Conservation (phyloP, 2,888 invertebrate genomes). For the Bibio marci region DNA sequence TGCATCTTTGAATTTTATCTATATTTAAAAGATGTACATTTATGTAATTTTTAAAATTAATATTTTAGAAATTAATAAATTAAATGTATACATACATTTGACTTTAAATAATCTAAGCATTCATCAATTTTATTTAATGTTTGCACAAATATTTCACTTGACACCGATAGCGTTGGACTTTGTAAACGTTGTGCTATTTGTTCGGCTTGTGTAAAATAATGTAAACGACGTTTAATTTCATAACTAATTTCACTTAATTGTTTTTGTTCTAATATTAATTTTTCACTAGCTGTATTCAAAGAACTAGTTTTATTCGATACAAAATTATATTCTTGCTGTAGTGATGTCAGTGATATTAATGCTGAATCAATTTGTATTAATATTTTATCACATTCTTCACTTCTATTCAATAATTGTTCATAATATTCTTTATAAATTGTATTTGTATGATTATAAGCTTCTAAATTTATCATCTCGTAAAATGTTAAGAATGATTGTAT, state of each 20-base stretch:
- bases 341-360: slow-evolving; percentile 48
- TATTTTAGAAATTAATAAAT: too few relatives aligned
- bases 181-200: slow-evolving; percentile 60
- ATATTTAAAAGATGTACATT: too few relatives aligned
- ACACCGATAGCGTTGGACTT: slow-evolving; percentile 63
- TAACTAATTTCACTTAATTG: slow-evolving; percentile 64
- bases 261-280: slow-evolving; percentile 75
- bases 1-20: slow-evolving; percentile 76
- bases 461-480: slow-evolving; percentile 55
- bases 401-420: slow-evolving; percentile 47
- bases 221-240: slow-evolving; percentile 60
- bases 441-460: slow-evolving; percentile 51
- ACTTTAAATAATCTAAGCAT: slow-evolving; percentile 67
- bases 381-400: slow-evolving; percentile 49
- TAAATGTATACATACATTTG: slow-evolving; percentile 52
- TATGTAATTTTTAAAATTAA: too few relatives aligned
- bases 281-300: slow-evolving; percentile 80
- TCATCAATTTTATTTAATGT: slow-evolving; percentile 71
- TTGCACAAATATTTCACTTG: slow-evolving; percentile 66
- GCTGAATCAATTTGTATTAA: slow-evolving; percentile 50
- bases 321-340: slow-evolving; percentile 64
- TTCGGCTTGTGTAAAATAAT: slow-evolving; percentile 75
- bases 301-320: slow-evolving; percentile 88
- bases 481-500: slow-evolving; percentile 58
- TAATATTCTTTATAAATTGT: slow-evolving; percentile 51